These are phyloP conservation scores for Odontamblyopus lacepedii DNA, from an alignment of 2,797 vertebrate genomes.

Conservation along the genomic window DNA sequence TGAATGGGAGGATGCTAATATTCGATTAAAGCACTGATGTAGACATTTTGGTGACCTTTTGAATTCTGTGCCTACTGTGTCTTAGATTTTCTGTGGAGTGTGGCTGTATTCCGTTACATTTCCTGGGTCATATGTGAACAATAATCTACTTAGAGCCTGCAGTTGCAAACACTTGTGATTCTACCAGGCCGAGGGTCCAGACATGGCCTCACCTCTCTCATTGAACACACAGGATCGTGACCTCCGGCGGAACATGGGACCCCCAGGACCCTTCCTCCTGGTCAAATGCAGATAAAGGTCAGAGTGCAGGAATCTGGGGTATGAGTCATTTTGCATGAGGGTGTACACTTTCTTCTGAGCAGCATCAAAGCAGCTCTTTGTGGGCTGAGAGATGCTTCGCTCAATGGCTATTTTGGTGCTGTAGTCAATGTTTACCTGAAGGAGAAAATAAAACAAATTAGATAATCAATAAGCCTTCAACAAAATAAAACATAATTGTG, in stretches of 20 bases:
- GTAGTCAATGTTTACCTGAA: slow-evolving; percentile 94
- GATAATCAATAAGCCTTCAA: not conserved
- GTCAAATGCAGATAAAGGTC: slow-evolving; percentile 83
- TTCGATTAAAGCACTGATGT: no score
- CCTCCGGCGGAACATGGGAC: slow-evolving; percentile 82
- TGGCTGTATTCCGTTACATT: not conserved
- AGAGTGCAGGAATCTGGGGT: slow-evolving; percentile 88
- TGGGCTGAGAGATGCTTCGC: slow-evolving; percentile 76
- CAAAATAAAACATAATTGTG: not conserved
- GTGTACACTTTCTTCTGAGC: slow-evolving; percentile 88
- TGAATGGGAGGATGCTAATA: no score
- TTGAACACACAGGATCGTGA: slow-evolving; percentile 91
- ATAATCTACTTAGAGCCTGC: slow-evolving; percentile 10
- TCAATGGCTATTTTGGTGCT: slow-evolving; percentile 83
- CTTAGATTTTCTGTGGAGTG: slow-evolving; percentile 15
- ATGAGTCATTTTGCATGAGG: slow-evolving; percentile 97
- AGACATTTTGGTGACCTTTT: slow-evolving; percentile 4
- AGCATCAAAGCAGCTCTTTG: slow-evolving; percentile 79
- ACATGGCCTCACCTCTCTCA: slow-evolving; percentile 80
- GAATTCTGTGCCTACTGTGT: slow-evolving; percentile 7
- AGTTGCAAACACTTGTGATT: slow-evolving; percentile 16
- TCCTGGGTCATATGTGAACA: slow-evolving; percentile 3
- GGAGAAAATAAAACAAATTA: slow-evolving; percentile 1
- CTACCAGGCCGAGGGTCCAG: slow-evolving; percentile 76
- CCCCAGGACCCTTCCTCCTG: slow-evolving; percentile 69